These are phyloP conservation scores for Heteractis magnifica DNA, from an alignment of 92 coral and sea anemone genomes.

Conservation along the genomic window DNA sequence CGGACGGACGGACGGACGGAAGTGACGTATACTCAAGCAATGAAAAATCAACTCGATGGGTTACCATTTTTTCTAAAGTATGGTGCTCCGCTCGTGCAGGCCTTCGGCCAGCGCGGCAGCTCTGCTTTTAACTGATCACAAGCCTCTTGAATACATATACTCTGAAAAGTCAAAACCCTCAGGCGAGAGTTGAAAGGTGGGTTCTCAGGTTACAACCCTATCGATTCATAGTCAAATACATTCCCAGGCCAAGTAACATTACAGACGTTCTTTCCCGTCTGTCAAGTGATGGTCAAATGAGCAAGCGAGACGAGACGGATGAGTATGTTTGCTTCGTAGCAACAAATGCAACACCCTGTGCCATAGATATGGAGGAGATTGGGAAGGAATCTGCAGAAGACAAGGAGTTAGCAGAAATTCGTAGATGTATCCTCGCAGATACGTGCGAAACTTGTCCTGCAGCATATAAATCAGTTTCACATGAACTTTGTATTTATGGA, in stretches of 20 bases:
- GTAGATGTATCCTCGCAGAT: neutral
- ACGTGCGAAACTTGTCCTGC: neutral
- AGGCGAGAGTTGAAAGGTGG: constrained; percentile 50
- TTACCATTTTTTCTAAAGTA: too few relatives aligned
- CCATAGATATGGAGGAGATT: neutral
- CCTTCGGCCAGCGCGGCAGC: too few relatives aligned
- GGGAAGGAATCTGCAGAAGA: neutral
- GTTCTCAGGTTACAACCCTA: constrained; percentile 45
- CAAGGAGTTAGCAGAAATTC: neutral
- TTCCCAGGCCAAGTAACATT: constrained; percentile 25
- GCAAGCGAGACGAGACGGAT: constrained; percentile 5
- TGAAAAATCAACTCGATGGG: too few relatives aligned
- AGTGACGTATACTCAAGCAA: too few relatives aligned
- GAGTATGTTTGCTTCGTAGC: neutral
- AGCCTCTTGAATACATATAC: constrained; percentile 36
- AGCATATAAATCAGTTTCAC: too few relatives aligned
- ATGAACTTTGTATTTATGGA: too few relatives aligned
- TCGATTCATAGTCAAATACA: constrained; percentile 36
- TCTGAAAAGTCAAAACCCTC: constrained; percentile 33
- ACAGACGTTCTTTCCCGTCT: constrained; percentile 47
- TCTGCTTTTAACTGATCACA: constrained; percentile 20
- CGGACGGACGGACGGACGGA: too few relatives aligned
- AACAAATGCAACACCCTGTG: neutral
- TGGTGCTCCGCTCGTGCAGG: too few relatives aligned
- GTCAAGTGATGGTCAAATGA: neutral